These are phyloP conservation scores for Philereme vetulata DNA, from an alignment of 2,888 invertebrate species.

Conservation along the genomic window DNA sequence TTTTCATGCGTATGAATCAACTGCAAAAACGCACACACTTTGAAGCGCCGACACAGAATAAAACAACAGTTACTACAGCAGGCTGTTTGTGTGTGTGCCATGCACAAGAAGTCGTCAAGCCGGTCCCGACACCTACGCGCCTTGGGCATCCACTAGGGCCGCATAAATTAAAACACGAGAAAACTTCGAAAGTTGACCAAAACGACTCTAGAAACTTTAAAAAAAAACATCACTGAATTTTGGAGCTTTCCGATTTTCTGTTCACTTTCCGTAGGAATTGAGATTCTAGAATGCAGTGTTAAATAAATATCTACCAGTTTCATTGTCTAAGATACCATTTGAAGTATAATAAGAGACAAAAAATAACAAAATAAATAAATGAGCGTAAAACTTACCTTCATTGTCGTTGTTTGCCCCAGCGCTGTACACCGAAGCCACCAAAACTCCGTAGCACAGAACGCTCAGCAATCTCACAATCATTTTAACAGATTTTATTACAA, in stretches of 20 bases:
- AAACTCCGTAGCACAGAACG: constrained; percentile 79
- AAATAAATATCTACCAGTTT: neutral
- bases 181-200: constrained; percentile 36
- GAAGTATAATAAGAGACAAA: constrained; percentile 33
- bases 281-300: neutral
- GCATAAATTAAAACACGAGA: constrained; percentile 49
- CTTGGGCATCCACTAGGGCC: constrained; percentile 51
- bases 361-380: constrained; percentile 65
- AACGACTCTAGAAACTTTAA: constrained; percentile 16
- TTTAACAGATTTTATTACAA: constrained; percentile 68
- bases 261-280: neutral
- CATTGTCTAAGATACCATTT: neutral
- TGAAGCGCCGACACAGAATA: constrained; percentile 40
- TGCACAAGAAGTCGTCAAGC: constrained; percentile 63
- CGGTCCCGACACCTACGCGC: constrained; percentile 75
- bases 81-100: constrained; percentile 56
- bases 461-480: constrained; percentile 83
- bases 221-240: constrained; percentile 23
- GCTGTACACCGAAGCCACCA: constrained; percentile 75
- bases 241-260: constrained; percentile 2
- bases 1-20: constrained; percentile 54
- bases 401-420: constrained; percentile 79
- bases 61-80: constrained; percentile 24
- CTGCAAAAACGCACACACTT: constrained; percentile 54
- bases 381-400: constrained; percentile 71